Conservation (phyloP, 2,797 vertebrate genomes). For the Scleropages formosus region DNA sequence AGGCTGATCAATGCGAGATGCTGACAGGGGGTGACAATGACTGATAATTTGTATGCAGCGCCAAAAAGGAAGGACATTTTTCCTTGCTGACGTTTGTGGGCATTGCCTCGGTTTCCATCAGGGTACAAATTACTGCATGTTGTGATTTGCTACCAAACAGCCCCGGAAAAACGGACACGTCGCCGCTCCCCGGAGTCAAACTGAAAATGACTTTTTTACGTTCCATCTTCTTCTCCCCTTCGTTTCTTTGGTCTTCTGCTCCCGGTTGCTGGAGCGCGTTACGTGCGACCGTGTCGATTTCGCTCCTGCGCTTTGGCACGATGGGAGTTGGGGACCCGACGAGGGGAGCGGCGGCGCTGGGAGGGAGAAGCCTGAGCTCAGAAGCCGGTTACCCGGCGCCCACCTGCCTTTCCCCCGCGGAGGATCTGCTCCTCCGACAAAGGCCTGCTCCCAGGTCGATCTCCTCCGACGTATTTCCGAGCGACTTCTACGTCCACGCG, state of each 20-base stretch:
- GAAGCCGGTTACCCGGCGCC: conserved; percentile 41
- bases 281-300: background rate
- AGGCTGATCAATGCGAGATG: conserved; percentile 10
- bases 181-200: background rate
- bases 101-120: background rate
- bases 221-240: background rate
- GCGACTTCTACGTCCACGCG: too few relatives aligned
- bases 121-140: background rate
- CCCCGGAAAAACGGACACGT: background rate
- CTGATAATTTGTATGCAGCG: conserved; percentile 11
- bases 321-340: conserved; percentile 30
- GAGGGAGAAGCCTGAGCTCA: conserved; percentile 36
- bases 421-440: conserved; percentile 46
- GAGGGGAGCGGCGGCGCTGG: conserved; percentile 29
- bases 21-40: conserved; percentile 17
- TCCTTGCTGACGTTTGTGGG: background rate
- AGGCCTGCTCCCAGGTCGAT: conserved; percentile 68
- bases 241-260: background rate
- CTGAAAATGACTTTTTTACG: background rate
- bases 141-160: background rate
- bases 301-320: background rate
- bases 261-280: too few relatives aligned
- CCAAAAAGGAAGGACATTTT: background rate
- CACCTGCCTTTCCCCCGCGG: conserved; percentile 31
- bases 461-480: conserved; percentile 51